Evolutionary conservation across 2,797 vertebrate genomes (phyloP).

Genomic region (Alosa sapidissima): DNA sequence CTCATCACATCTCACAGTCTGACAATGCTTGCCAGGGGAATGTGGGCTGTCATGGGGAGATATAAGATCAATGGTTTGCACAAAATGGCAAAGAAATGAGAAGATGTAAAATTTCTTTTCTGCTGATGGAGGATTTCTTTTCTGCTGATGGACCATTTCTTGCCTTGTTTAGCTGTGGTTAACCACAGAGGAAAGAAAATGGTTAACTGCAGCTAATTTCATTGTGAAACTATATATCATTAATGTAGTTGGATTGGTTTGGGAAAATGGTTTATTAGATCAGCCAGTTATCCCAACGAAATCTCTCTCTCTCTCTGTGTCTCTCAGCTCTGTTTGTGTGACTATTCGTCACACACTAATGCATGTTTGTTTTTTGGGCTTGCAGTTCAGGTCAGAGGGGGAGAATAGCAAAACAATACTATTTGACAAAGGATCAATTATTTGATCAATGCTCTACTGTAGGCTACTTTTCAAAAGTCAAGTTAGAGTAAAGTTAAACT

Average conservation of each 20-base stretch:
- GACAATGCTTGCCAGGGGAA: conserved; percentile 42
- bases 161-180: too few species aligned
- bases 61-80: background rate
- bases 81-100: background rate
- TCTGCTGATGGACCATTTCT: background rate
- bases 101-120: background rate
- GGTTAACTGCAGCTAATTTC: background rate
- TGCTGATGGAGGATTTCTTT: background rate
- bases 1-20: conserved; percentile 31
- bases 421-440: too few species aligned
- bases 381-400: too few species aligned
- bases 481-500: too few species aligned
- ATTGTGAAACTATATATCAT: background rate
- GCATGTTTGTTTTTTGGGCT: too few species aligned
- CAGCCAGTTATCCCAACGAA: background rate
- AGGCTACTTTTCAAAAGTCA: too few species aligned
- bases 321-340: too few species aligned
- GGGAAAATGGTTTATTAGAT: background rate
- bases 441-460: too few species aligned
- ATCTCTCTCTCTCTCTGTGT: background rate
- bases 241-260: background rate
- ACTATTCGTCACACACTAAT: too few species aligned
- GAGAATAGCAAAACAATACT: too few species aligned
- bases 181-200: background rate
- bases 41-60: conserved; percentile 21